These are phyloP conservation scores for Cephonodes hylas DNA, from an alignment of 2,888 invertebrate genomes.

Conservation along the genomic window DNA sequence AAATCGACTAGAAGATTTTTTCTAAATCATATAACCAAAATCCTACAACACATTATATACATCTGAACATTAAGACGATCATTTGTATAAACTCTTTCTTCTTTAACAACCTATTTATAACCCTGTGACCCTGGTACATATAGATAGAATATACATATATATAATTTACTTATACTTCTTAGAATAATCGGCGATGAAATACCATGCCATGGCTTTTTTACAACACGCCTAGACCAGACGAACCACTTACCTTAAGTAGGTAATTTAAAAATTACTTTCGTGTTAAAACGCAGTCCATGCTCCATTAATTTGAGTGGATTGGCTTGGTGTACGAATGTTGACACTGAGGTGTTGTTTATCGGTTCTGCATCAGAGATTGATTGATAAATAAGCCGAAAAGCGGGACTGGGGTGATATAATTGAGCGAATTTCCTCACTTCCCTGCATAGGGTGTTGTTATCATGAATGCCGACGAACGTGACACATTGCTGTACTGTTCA, in stretches of 20 bases:
- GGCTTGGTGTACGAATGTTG: conserved; percentile 47
- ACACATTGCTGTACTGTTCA: conserved; percentile 39
- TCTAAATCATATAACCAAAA: too few species aligned
- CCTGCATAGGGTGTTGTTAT: conserved; percentile 55
- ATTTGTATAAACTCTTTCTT: too few species aligned
- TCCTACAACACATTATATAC: too few species aligned
- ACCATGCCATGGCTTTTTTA: not conserved
- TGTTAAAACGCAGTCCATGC: conserved; percentile 40
- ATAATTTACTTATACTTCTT: too few species aligned
- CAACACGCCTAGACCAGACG: not conserved
- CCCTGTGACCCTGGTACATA: too few species aligned
- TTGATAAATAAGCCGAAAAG: conserved; percentile 78
- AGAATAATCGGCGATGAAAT: not conserved
- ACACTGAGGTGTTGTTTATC: conserved; percentile 63
- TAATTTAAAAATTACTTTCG: conserved; percentile 14
- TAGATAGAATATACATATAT: too few species aligned
- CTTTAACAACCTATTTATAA: too few species aligned
- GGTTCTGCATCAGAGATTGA: conserved; percentile 69
- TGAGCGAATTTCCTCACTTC: conserved; percentile 74
- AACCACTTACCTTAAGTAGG: conserved; percentile 1
- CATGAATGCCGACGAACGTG: conserved; percentile 44
- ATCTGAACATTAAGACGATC: too few species aligned
- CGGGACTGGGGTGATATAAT: conserved; percentile 68
- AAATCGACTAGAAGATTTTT: too few species aligned
- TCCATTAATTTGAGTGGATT: conserved; percentile 58